phyloP scores from a whole-genome alignment of 2,888 invertebrate species.

The Pseudococcus viburni region DNA sequence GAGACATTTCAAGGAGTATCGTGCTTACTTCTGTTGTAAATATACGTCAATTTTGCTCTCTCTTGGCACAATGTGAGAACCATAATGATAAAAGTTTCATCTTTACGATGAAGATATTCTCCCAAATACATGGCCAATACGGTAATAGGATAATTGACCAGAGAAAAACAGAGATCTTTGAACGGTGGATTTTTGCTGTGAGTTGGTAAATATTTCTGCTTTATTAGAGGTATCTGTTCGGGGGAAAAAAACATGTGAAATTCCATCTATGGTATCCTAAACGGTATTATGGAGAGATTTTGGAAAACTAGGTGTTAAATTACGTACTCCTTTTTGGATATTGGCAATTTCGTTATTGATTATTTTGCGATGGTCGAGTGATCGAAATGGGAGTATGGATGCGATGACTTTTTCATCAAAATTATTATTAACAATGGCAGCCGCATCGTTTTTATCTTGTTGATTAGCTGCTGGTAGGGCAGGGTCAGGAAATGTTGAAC shows the following conservation, averaged over 20 bases:
- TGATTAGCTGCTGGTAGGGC: neutral
- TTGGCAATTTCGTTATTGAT: neutral
- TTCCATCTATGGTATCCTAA: too few relatives aligned
- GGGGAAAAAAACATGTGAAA: neutral
- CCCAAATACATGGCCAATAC: neutral
- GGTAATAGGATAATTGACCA: neutral
- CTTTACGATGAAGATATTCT: neutral
- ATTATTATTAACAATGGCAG: neutral
- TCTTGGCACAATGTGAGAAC: neutral
- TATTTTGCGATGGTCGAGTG: neutral
- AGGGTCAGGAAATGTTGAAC: neutral
- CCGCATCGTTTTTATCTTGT: conserved; percentile 12
- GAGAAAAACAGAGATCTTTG: neutral
- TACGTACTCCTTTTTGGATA: neutral
- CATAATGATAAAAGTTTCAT: neutral
- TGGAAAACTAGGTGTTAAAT: too few relatives aligned
- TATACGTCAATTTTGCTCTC: neutral
- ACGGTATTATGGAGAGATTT: too few relatives aligned
- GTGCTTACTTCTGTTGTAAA: neutral
- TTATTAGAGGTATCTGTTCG: neutral
- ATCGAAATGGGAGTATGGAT: neutral
- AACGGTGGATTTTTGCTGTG: neutral
- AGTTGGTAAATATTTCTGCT: neutral
- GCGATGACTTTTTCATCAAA: neutral
- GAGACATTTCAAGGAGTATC: too few relatives aligned